Base-by-base conservation (phyloP, 2,797 vertebrate species). In the Fistularia commersonii region DNA sequence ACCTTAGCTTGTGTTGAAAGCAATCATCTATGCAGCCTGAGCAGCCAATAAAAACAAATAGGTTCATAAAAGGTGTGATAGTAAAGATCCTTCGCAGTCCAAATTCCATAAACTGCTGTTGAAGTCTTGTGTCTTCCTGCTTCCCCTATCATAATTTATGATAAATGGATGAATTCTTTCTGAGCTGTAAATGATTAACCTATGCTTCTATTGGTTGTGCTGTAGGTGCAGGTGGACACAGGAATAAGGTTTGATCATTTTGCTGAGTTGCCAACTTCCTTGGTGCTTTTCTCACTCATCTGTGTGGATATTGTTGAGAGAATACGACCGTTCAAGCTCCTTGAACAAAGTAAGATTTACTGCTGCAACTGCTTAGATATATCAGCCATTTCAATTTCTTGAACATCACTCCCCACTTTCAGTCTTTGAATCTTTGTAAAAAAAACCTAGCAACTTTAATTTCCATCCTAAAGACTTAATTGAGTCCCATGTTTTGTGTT, bases 271-370 rank as follows among this genome's bases (percentile, higher is more conserved):
- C 89, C 91, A 0, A 85, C 91, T 1, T 94, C 93, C 35, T 55
- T 93, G 77, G 89, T 93, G 56, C 66, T 94, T 13, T 69, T 87
- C 37, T 88, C 66, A 12, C 84, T 93, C 69, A 82, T 93, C 51
- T 45, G 86, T 49, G 83, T 91, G 65, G 92, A 93, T 33, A 65
- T 93, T 54, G 72, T 86, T 13, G 93, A 94, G 70, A 89, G 89
- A 80, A 82, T 93, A 23, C 88, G 89, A 6, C 83, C 79, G 36
- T 84, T 77, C 67, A 81, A 51, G 54, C 89, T 94, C 42, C 76
- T 63, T 8, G 91, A 91, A 34, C 58, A 64, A 54, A 69, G 89
- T 90, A 65, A 74, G 71, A 14, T 2, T 14, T 8, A 4, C 23
- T 23, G 23, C 23, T 23, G 23, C 23, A 23, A 23, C 23, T 23